phyloP scores from a whole-genome alignment of 2,797 vertebrate species.

The Siniperca obscura region DNA sequence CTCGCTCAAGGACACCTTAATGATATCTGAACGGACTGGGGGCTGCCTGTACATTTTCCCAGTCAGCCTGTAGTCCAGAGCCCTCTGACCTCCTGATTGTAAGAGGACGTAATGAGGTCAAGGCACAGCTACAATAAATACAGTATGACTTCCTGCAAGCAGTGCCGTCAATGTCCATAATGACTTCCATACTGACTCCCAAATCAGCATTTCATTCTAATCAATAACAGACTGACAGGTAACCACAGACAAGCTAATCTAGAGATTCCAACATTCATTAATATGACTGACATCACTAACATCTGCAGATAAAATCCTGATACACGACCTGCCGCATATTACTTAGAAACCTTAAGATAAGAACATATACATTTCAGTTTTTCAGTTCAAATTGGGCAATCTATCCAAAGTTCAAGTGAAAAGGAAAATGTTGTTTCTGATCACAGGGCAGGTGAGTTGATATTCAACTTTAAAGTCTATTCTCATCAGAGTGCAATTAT shows the following conservation, averaged over 20 bases:
- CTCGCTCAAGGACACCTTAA: slow-evolving; percentile 20
- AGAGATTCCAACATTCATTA: background rate
- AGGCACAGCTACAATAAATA: background rate
- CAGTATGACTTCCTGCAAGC: background rate
- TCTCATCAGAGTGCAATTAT: too few species aligned
- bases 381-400: background rate
- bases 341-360: background rate
- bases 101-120: slow-evolving; percentile 1
- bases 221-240: background rate
- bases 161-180: background rate
- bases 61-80: background rate
- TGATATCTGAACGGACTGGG: background rate
- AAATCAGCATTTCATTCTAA: background rate
- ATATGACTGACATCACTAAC: background rate
- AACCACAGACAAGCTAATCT: background rate
- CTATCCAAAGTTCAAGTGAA: too few species aligned
- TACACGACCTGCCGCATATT: background rate
- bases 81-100: background rate
- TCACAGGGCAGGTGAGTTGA: too few species aligned
- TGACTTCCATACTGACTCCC: background rate
- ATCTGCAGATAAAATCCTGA: background rate
- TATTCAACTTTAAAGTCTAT: too few species aligned
- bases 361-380: background rate
- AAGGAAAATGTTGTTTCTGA: too few species aligned
- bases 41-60: background rate